phyloP scores from a whole-genome alignment of 2,888 invertebrate species.

The Druceiella hillmani region DNA sequence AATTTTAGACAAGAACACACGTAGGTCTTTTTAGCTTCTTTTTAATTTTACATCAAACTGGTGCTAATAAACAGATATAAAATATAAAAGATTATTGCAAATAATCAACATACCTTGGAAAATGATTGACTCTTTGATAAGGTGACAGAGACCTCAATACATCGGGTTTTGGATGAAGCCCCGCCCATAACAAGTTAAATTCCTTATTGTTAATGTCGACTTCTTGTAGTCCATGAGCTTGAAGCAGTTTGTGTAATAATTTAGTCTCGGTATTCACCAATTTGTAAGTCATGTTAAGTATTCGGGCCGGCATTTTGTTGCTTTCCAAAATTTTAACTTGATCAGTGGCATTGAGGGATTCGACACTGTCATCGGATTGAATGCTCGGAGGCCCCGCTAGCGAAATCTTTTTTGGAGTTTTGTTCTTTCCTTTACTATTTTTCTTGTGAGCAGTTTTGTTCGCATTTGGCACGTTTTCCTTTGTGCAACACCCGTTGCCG shows the following conservation, averaged over 20 bases:
- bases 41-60: background rate
- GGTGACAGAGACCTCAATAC: slow-evolving; percentile 71
- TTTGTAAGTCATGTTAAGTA: slow-evolving; percentile 73
- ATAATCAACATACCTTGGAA: slow-evolving; percentile 62
- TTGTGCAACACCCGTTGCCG: slow-evolving; percentile 5
- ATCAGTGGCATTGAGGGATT: slow-evolving; percentile 22
- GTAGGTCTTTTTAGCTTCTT: too few relatives aligned
- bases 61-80: background rate
- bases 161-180: slow-evolving; percentile 88
- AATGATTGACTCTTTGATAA: slow-evolving; percentile 95
- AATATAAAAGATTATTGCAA: background rate
- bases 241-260: slow-evolving; percentile 66
- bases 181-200: slow-evolving; percentile 90
- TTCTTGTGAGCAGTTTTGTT: background rate
- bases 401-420: background rate
- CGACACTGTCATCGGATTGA: background rate
- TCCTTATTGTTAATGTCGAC: slow-evolving; percentile 55
- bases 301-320: slow-evolving; percentile 58
- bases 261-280: slow-evolving; percentile 78
- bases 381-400: background rate
- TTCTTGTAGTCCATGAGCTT: slow-evolving; percentile 73
- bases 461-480: slow-evolving; percentile 11
- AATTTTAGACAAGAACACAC: too few relatives aligned
- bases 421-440: slow-evolving; percentile 2
- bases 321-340: slow-evolving; percentile 36